Conservation (phyloP, 1,140 invertebrate species). For the Drosophila kikkawai region DNA sequence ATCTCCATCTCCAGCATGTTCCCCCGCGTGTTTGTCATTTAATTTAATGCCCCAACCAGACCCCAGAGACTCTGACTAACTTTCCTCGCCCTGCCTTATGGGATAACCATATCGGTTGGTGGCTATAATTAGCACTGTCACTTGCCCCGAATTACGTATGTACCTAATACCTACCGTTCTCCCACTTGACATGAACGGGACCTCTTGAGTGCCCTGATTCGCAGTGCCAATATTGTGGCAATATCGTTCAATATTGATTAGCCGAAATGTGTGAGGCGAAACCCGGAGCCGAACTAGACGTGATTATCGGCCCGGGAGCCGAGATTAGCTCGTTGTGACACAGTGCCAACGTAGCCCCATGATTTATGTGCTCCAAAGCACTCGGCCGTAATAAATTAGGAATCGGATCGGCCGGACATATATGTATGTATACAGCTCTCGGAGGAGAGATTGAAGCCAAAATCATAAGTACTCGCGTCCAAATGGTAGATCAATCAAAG, state of each 20-base stretch:
- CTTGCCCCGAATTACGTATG: slow-evolving; percentile 9
- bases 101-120: background rate
- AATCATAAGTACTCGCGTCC: background rate
- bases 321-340: slow-evolving; percentile 54
- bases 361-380: slow-evolving; percentile 47
- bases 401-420: slow-evolving; percentile 8
- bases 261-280: slow-evolving; percentile 11
- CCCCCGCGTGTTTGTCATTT: slow-evolving; percentile 51
- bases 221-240: slow-evolving; percentile 60
- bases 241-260: slow-evolving; percentile 61
- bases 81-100: slow-evolving; percentile 19
- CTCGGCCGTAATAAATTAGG: slow-evolving; percentile 34
- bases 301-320: slow-evolving; percentile 50
- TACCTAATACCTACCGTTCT: background rate
- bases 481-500: slow-evolving; percentile 55
- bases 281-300: slow-evolving; percentile 11
- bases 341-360: slow-evolving; percentile 44
- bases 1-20: slow-evolving; percentile 30
- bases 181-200: slow-evolving; percentile 19
- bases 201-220: slow-evolving; percentile 6
- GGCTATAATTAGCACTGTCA: slow-evolving; percentile 45
- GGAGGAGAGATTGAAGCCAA: slow-evolving; percentile 14
- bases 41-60: slow-evolving; percentile 38
- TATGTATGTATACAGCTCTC: slow-evolving; percentile 5
- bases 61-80: slow-evolving; percentile 13